Evolutionary conservation across 1,140 invertebrate species (phyloP).

Genomic region (Polyergus mexicanus): DNA sequence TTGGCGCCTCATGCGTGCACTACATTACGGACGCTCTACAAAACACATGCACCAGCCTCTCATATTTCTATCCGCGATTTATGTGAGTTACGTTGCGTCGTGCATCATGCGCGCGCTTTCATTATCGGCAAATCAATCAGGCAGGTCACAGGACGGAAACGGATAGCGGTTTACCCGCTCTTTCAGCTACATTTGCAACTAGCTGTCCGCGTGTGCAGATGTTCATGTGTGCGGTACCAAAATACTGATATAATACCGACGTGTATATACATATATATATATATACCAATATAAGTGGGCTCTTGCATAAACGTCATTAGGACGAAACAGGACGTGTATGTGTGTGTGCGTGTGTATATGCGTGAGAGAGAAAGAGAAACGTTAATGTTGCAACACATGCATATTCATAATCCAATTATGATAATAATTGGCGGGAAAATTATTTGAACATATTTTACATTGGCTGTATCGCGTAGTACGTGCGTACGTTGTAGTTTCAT

Average conservation of each 20-base stretch:
- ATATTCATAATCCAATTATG: conserved; percentile 69
- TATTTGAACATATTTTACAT: conserved; percentile 46
- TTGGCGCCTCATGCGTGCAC: conserved; percentile 6
- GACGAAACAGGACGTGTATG: background rate
- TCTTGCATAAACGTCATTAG: conserved; percentile 17
- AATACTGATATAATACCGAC: conserved; percentile 4
- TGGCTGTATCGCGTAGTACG: background rate
- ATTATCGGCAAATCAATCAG: conserved; percentile 55
- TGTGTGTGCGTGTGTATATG: no score
- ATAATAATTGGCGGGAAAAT: conserved; percentile 61
- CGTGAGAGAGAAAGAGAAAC: no score
- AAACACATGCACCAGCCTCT: background rate
- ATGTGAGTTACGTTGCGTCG: conserved; percentile 47
- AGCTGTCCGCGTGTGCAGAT: conserved; percentile 25
- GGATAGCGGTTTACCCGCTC: conserved; percentile 27
- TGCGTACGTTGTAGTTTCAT: background rate
- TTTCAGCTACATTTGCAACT: conserved; percentile 62
- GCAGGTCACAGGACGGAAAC: conserved; percentile 24
- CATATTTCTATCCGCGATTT: conserved; percentile 53
- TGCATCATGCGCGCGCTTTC: conserved; percentile 11
- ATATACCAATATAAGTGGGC: background rate
- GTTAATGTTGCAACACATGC: conserved; percentile 53
- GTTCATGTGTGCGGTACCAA: background rate
- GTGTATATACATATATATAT: no score
- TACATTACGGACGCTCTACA: conserved; percentile 27